Conservation (phyloP, 2,797 vertebrate genomes). For the Petrocephalus schoutedeni region DNA sequence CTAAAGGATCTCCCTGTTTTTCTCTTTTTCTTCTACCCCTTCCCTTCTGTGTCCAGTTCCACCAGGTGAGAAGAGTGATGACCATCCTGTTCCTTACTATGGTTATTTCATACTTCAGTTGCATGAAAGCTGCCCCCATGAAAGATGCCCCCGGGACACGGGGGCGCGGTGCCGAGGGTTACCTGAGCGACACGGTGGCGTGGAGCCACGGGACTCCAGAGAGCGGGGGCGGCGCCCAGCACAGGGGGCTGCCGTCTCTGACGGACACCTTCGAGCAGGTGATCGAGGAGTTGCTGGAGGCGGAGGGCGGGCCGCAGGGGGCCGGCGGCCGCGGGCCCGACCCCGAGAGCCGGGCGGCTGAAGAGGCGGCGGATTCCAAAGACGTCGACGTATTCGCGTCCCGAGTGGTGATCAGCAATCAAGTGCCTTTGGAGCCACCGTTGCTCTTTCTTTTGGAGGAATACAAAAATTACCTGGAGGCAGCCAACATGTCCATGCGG, state of each 20-base stretch:
- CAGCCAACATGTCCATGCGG: constrained; percentile 98
- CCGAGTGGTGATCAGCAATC: constrained; percentile 97
- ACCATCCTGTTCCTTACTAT: constrained; percentile 99
- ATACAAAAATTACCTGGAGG: constrained; percentile 99
- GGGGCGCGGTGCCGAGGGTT: constrained; percentile 91
- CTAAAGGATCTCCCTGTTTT: background rate
- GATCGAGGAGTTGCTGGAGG: constrained; percentile 94
- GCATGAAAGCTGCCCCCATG: constrained; percentile 99
- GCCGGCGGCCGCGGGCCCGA: constrained; percentile 64
- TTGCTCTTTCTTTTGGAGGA: constrained; percentile 98
- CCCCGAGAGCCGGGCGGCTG: constrained; percentile 31
- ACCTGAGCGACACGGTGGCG: constrained; percentile 79
- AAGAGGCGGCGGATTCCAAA: constrained; percentile 69
- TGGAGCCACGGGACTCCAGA: constrained; percentile 91
- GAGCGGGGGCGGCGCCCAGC: constrained; percentile 70
- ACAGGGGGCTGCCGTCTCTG: constrained; percentile 76
- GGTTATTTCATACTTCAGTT: constrained; percentile 99
- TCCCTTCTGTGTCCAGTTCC: constrained; percentile 74
- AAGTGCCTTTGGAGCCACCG: constrained; percentile 99
- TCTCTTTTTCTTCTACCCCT: constrained; percentile 28
- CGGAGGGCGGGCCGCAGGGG: constrained; percentile 71
- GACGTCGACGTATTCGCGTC: constrained; percentile 95
- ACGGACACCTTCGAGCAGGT: constrained; percentile 96
- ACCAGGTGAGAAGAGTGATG: constrained; percentile 99
- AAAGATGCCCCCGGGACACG: constrained; percentile 85